A percentile compares a stretch with the other conserved stretches of the same genome.
Conservation (phyloP, 2,113 vertebrate species). For the Antechinus flavipes region DNA sequence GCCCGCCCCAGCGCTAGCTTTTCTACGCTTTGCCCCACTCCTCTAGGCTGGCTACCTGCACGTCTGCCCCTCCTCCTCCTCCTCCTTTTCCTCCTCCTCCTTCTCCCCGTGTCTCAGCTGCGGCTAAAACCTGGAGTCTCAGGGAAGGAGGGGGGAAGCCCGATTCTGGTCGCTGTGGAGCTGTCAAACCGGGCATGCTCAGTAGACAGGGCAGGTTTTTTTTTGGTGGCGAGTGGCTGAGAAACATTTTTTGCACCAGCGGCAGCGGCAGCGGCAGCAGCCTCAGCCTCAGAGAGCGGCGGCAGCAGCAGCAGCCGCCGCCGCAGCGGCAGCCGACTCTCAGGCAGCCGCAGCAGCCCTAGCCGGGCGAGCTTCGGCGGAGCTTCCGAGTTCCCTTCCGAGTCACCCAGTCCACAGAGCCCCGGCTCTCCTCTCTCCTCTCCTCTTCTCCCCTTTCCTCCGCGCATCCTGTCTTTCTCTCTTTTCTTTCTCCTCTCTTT, state of each 20-base stretch:
- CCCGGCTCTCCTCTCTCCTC: no score
- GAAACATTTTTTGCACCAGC: conserved; percentile 80
- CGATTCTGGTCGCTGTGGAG: conserved; percentile 60
- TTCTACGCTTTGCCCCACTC: conserved; percentile 45
- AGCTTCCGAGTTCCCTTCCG: conserved; percentile 68
- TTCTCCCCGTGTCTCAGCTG: conserved; percentile 57
- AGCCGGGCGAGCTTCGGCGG: conserved; percentile 58
- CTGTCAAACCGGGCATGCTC: conserved; percentile 81
- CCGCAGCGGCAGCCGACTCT: conserved; percentile 30
- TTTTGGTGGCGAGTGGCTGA: conserved; percentile 78
- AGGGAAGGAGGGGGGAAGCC: conserved; percentile 47
- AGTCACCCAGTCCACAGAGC: conserved; percentile 54
- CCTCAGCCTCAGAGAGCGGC: conserved; percentile 75
- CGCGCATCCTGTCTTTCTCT: no score
- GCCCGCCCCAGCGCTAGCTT: conserved; percentile 29
- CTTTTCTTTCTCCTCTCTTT: no score
- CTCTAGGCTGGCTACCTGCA: conserved; percentile 54
- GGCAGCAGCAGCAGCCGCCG: conserved; percentile 30
- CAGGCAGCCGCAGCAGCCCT: conserved; percentile 48
- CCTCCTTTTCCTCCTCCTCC: background rate
- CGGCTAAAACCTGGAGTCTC: conserved; percentile 79
- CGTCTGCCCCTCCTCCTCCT: conserved; percentile 36
- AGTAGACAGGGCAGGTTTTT: conserved; percentile 81
- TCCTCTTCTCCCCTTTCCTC: no score
- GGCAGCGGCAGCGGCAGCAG: conserved; percentile 67